Conservation (phyloP, 2,113 vertebrate species). For the Menura novaehollandiae region DNA sequence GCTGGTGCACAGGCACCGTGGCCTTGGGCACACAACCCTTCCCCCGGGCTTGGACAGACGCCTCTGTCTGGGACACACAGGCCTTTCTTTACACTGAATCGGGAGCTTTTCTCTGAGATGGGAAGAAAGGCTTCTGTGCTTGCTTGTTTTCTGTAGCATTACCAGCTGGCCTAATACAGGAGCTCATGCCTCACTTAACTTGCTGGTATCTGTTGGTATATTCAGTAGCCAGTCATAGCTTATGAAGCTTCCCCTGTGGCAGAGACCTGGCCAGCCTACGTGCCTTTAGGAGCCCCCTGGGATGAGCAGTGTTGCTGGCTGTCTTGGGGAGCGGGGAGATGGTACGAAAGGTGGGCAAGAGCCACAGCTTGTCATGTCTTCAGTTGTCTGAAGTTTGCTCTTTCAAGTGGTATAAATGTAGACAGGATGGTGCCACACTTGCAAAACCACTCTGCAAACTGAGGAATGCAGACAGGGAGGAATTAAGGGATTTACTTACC, state of each 20-base stretch:
- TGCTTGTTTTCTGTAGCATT: neutral
- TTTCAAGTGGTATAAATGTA: neutral
- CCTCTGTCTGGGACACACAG: neutral
- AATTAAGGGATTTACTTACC: neutral
- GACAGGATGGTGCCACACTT: neutral
- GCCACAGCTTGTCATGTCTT: neutral
- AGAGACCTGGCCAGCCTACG: neutral
- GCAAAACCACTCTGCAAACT: neutral
- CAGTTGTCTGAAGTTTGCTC: neutral
- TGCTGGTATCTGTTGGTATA: neutral
- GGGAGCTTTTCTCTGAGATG: neutral
- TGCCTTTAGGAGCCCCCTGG: neutral
- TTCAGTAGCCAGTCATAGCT: neutral
- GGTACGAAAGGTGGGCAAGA: neutral
- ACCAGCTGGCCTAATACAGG: neutral
- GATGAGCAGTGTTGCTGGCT: neutral
- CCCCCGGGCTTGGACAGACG: rapidly evolving
- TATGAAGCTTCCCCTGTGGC: neutral
- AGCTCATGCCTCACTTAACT: neutral
- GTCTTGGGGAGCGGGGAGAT: neutral
- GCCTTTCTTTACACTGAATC: neutral
- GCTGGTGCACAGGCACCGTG: rapidly evolving
- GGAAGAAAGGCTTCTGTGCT: neutral
- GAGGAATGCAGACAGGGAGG: neutral
- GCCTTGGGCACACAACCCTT: neutral